A percentile compares a stretch with the other conserved stretches of the same genome.
These are phyloP conservation scores for Haplochromis burtoni DNA, from an alignment of 2,113 vertebrate genomes.

Conservation along the genomic window DNA sequence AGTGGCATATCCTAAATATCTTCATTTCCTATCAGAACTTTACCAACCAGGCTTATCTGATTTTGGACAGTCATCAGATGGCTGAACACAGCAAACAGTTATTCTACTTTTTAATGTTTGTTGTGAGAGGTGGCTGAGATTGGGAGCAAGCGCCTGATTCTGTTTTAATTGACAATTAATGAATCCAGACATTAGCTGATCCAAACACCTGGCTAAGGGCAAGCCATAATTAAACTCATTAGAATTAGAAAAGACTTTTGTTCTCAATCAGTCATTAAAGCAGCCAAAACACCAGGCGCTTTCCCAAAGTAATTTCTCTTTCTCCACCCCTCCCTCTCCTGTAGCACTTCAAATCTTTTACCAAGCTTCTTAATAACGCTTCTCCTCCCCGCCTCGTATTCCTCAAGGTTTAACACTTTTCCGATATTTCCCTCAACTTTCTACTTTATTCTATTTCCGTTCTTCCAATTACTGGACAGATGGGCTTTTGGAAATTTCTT, in stretches of 20 bases:
- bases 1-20: conserved; percentile 1
- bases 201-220: conserved; percentile 42
- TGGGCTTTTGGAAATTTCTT: not conserved
- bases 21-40: not conserved
- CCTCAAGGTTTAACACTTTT: not conserved
- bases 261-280: conserved; percentile 40
- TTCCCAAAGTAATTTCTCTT: not conserved
- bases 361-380: not conserved
- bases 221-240: conserved; percentile 55
- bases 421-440: not conserved
- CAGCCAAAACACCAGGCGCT: conserved; percentile 10
- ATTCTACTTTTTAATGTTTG: not conserved
- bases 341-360: not conserved
- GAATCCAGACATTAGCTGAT: conserved; percentile 45
- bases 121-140: not conserved
- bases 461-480: not conserved
- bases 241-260: conserved; percentile 50
- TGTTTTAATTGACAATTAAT: conserved; percentile 55
- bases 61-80: not conserved
- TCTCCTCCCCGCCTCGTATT: not conserved
- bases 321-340: not conserved
- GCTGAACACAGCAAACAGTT: conserved; percentile 1
- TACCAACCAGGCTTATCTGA: not conserved
- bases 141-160: conserved; percentile 1
- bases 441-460: not conserved